These are phyloP conservation scores for Catocala sponsa DNA, from an alignment of 2,888 invertebrate species.

Conservation along the genomic window DNA sequence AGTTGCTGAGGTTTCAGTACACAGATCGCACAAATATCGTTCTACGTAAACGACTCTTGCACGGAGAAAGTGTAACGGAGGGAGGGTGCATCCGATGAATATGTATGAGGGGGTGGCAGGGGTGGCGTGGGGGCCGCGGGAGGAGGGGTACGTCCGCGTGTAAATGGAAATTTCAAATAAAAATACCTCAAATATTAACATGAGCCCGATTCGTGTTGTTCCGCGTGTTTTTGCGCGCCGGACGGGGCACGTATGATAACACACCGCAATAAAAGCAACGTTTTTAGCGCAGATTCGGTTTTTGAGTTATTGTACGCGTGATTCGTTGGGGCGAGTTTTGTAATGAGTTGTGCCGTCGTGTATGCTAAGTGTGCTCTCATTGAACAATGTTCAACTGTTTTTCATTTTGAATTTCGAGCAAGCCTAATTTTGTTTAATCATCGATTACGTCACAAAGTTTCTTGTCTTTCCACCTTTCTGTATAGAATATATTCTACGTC, in stretches of 20 bases:
- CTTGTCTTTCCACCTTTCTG: too few relatives aligned
- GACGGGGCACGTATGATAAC: constrained; percentile 79
- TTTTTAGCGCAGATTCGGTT: constrained; percentile 62
- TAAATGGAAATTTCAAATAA: constrained; percentile 89
- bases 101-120: constrained; percentile 86
- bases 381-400: not conserved
- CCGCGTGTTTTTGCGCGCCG: constrained; percentile 68
- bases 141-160: constrained; percentile 66
- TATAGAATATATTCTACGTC: too few relatives aligned
- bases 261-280: constrained; percentile 54
- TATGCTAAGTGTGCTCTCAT: constrained; percentile 1
- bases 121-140: constrained; percentile 40
- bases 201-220: constrained; percentile 85
- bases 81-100: constrained; percentile 89
- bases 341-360: constrained; percentile 33
- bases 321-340: constrained; percentile 43
- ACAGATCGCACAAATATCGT: constrained; percentile 68
- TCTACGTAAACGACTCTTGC: constrained; percentile 58
- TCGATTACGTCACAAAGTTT: too few relatives aligned
- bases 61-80: constrained; percentile 84
- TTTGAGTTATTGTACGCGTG: constrained; percentile 55
- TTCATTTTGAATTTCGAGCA: too few relatives aligned
- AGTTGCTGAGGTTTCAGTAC: constrained; percentile 69
- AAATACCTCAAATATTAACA: constrained; percentile 88
- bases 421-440: too few relatives aligned